Conservation (phyloP, 2,888 invertebrate genomes). For the Cataglyphis altisquamis region DNA sequence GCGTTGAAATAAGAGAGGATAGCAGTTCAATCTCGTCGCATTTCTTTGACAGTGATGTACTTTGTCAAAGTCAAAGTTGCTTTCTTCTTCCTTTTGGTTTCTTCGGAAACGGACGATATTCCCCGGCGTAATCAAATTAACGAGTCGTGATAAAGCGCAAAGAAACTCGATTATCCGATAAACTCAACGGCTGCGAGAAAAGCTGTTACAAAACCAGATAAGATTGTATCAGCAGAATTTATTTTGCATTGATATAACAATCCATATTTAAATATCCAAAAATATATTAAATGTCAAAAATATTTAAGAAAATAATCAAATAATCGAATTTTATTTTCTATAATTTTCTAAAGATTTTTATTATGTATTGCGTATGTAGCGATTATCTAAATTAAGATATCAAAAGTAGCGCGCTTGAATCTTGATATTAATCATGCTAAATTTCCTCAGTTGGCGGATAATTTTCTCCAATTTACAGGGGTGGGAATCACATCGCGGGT, state of each 20-base stretch:
- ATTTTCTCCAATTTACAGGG: constrained; percentile 36
- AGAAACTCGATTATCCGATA: constrained; percentile 28
- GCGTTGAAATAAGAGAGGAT: constrained; percentile 61
- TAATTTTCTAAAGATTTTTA: background rate
- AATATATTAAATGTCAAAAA: constrained; percentile 1
- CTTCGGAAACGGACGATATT: constrained; percentile 34
- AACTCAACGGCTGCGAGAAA: background rate
- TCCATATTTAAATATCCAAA: background rate
- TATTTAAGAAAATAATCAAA: background rate
- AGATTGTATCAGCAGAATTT: background rate
- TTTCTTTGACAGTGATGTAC: constrained; percentile 42
- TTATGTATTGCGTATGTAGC: background rate
- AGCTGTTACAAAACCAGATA: background rate
- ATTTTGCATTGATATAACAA: background rate
- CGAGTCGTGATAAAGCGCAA: constrained; percentile 15
- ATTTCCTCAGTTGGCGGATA: constrained; percentile 30
- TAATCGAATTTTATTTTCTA: background rate
- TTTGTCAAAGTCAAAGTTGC: constrained; percentile 15
- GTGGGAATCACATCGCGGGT: background rate
- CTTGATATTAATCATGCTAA: constrained; percentile 17
- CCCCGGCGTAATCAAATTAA: constrained; percentile 26
- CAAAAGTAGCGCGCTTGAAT: constrained; percentile 9
- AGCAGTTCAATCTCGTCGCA: constrained; percentile 61
- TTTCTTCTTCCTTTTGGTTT: constrained; percentile 46
- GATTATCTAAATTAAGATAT: background rate